phyloP scores from a whole-genome alignment of 2,888 invertebrate genomes.

The Adelognathus sp. region DNA sequence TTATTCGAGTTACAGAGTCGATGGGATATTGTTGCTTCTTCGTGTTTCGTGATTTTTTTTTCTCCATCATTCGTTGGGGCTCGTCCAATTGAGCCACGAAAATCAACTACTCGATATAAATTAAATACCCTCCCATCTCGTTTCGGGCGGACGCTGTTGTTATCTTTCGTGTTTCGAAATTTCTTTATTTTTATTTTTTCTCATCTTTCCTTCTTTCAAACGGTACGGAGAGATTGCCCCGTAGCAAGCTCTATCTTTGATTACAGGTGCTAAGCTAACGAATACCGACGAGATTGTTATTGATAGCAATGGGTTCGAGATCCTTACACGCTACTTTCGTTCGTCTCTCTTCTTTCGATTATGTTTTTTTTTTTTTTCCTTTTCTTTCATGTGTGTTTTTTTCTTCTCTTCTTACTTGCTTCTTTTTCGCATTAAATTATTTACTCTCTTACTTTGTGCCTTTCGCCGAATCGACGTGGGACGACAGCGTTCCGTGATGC shows the following conservation, averaged over 20 bases:
- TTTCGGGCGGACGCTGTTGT: conserved; percentile 25
- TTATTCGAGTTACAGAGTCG: conserved; percentile 53
- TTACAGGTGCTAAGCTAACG: conserved; percentile 66
- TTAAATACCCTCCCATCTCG: conserved; percentile 55
- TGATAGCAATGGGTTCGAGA: conserved; percentile 66
- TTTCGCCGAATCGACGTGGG: conserved; percentile 42
- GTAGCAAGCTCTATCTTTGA: conserved; percentile 64
- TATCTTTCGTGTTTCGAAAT: too few relatives aligned
- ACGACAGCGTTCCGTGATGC: conserved; percentile 55
- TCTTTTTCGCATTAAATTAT: conserved; percentile 52
- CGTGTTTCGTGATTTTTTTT: not conserved
- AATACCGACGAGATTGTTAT: conserved; percentile 64
- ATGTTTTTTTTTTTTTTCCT: conserved; percentile 43
- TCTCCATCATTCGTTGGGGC: conserved; percentile 26
- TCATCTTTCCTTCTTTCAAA: not conserved
- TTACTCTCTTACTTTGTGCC: conserved; percentile 62
- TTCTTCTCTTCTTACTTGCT: conserved; percentile 48
- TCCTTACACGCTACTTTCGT: conserved; percentile 60
- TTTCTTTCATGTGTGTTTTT: conserved; percentile 40
- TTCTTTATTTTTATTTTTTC: conserved; percentile 1
- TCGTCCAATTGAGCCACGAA: conserved; percentile 48
- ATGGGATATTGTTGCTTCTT: conserved; percentile 36
- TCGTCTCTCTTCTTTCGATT: conserved; percentile 41
- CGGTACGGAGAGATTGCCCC: conserved; percentile 59
- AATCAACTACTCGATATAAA: conserved; percentile 58